A percentile compares a stretch with the other conserved stretches of the same genome.
phyloP scores from a whole-genome alignment of 2,888 invertebrate genomes.

The Drosophila austrosaltans region DNA sequence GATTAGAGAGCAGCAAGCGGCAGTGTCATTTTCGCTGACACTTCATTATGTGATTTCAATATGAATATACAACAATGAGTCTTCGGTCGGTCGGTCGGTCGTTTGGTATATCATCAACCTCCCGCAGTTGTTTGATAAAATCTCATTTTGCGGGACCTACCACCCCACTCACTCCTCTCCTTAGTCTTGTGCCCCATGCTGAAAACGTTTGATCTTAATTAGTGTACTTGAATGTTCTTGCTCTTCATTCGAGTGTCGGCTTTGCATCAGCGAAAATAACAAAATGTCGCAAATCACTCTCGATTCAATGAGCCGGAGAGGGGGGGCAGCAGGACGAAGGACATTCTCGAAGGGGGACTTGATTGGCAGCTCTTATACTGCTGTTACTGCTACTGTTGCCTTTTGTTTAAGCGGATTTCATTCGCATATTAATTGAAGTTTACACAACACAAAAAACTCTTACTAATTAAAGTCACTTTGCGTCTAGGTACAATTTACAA shows the following conservation, averaged over 20 bases:
- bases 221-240: slow-evolving; percentile 69
- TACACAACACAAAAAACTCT: slow-evolving; percentile 62
- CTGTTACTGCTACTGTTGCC: slow-evolving; percentile 15
- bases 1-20: slow-evolving; percentile 45
- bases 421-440: slow-evolving; percentile 76
- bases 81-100: slow-evolving; percentile 22
- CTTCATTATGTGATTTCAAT: slow-evolving; percentile 77
- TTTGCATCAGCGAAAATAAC: slow-evolving; percentile 75
- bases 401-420: slow-evolving; percentile 73
- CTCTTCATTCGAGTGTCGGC: slow-evolving; percentile 62
- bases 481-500: slow-evolving; percentile 7
- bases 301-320: slow-evolving; percentile 20
- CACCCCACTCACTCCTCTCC: slow-evolving; percentile 5
- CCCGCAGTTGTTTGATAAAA: slow-evolving; percentile 48
- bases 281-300: slow-evolving; percentile 74
- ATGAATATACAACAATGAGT: slow-evolving; percentile 65
- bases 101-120: background rate
- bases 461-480: slow-evolving; percentile 53
- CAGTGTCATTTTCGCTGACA: slow-evolving; percentile 66
- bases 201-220: slow-evolving; percentile 75
- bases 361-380: slow-evolving; percentile 27
- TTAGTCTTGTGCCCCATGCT: background rate
- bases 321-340: background rate
- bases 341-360: slow-evolving; percentile 59
- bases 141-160: slow-evolving; percentile 55